These are phyloP conservation scores for Tetragonisca angustula DNA, from an alignment of 2,888 invertebrate genomes.

Conservation along the genomic window DNA sequence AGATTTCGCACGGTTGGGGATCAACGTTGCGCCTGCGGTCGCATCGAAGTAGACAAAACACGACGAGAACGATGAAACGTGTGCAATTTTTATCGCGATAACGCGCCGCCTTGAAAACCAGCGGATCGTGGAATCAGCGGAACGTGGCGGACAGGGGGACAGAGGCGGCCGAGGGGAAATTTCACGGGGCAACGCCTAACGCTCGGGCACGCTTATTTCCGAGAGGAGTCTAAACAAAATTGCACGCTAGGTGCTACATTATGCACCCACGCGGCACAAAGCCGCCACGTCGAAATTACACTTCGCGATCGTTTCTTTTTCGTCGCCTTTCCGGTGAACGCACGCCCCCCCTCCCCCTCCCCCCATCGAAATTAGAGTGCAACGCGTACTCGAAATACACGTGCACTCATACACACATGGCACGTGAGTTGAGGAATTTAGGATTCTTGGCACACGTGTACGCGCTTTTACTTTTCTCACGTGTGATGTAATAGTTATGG, in stretches of 20 bases:
- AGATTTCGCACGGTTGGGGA: slow-evolving; percentile 27
- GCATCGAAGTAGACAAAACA: slow-evolving; percentile 40
- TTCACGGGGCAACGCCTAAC: slow-evolving; percentile 49
- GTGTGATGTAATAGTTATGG: too few species aligned
- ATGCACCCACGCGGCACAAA: slow-evolving; percentile 56
- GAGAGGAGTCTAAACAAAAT: slow-evolving; percentile 52
- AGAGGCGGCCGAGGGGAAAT: slow-evolving; percentile 6
- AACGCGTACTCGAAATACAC: too few species aligned
- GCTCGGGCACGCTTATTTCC: slow-evolving; percentile 47
- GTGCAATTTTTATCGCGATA: slow-evolving; percentile 51
- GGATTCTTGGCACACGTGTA: too few species aligned
- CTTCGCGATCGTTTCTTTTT: slow-evolving; percentile 46
- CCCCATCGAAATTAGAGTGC: slow-evolving; percentile 7
- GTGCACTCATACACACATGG: too few species aligned
- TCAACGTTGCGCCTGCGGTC: slow-evolving; percentile 9
- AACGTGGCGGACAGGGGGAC: slow-evolving; percentile 1
- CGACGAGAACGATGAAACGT: not conserved
- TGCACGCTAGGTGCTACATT: slow-evolving; percentile 50
- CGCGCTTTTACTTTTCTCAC: too few species aligned
- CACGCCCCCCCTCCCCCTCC: not conserved
- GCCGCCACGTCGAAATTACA: slow-evolving; percentile 52
- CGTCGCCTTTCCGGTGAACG: slow-evolving; percentile 41
- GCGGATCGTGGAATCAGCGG: not conserved
- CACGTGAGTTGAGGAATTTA: too few species aligned
- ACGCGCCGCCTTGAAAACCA: slow-evolving; percentile 15